Evolutionary conservation across 2,797 vertebrate species (phyloP).

Genomic region (Malacoctenus gilli): DNA sequence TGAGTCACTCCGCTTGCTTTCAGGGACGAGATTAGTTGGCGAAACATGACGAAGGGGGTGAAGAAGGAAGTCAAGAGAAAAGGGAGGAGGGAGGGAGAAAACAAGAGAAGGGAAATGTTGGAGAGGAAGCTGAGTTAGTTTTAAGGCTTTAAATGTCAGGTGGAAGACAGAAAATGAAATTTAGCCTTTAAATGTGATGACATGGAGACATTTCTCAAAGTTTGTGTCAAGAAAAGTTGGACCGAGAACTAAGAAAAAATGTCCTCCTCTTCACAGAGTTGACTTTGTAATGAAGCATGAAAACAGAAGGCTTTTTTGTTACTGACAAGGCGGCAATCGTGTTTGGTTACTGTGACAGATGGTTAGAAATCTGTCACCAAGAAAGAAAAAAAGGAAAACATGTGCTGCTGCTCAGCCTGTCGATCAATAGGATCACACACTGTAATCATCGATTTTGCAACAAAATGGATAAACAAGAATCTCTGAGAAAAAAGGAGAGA

Average conservation of each 20-base stretch:
- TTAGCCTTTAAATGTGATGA: slow-evolving; percentile 3
- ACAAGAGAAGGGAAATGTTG: background rate
- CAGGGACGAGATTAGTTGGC: background rate
- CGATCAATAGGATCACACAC: too few relatives aligned
- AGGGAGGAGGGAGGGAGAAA: slow-evolving; percentile 3
- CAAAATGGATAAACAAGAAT: too few relatives aligned
- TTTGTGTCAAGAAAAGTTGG: slow-evolving; percentile 2
- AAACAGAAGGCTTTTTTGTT: background rate
- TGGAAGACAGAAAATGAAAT: slow-evolving; percentile 4
- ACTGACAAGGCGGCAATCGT: background rate
- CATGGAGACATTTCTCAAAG: background rate
- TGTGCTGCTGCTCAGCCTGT: too few relatives aligned
- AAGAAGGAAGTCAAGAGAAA: slow-evolving; percentile 6
- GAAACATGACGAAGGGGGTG: background rate
- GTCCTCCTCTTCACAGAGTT: background rate
- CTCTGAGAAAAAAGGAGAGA: too few relatives aligned
- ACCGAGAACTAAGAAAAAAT: background rate
- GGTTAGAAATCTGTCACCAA: too few relatives aligned
- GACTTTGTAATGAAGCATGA: background rate
- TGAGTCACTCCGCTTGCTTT: slow-evolving; percentile 20
- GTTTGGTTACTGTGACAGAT: slow-evolving; percentile 2
- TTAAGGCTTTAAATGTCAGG: slow-evolving; percentile 10
- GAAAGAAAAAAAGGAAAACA: too few relatives aligned
- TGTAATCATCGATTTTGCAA: too few relatives aligned
- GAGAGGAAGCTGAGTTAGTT: background rate